A percentile compares a stretch with the other conserved stretches of the same genome.
Conservation (phyloP, 1,140 invertebrate species). For the Apocrypta bakeri region DNA sequence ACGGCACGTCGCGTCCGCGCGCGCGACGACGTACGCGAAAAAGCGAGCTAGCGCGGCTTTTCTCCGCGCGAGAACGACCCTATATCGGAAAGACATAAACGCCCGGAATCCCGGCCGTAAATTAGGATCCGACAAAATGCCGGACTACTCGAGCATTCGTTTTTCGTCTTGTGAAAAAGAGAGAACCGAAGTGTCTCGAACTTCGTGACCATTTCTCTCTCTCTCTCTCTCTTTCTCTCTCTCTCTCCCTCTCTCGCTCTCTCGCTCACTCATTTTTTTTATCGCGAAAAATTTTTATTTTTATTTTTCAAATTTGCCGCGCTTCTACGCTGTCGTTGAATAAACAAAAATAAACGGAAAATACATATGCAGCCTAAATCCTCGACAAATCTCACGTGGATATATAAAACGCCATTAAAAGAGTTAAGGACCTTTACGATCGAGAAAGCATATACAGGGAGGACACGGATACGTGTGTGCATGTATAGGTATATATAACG, state of each 20-base stretch:
- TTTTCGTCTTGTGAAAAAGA: slow-evolving; percentile 53
- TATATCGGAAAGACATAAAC: slow-evolving; percentile 75
- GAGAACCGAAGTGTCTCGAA: not conserved
- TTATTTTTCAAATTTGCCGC: not conserved
- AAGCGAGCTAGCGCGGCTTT: slow-evolving; percentile 62
- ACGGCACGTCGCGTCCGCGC: slow-evolving; percentile 58
- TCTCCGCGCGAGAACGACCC: slow-evolving; percentile 66
- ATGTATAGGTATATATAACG: slow-evolving; percentile 60
- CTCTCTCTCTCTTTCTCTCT: too few species aligned
- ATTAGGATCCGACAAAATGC: slow-evolving; percentile 73
- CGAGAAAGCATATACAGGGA: slow-evolving; percentile 32
- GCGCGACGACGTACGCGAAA: slow-evolving; percentile 56
- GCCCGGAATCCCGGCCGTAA: slow-evolving; percentile 72
- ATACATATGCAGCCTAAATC: slow-evolving; percentile 27
- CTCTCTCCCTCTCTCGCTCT: too few species aligned
- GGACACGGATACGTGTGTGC: slow-evolving; percentile 29
- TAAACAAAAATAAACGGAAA: not conserved
- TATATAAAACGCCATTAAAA: slow-evolving; percentile 61
- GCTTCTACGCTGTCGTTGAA: not conserved
- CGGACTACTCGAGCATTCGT: slow-evolving; percentile 66
- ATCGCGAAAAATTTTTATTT: too few species aligned
- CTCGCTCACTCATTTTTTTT: too few species aligned
- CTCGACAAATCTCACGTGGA: slow-evolving; percentile 31
- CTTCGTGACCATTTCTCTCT: slow-evolving; percentile 22
- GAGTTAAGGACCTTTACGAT: slow-evolving; percentile 65